phyloP scores from a whole-genome alignment of 2,797 vertebrate species.

The Hoplostethus atlanticus region DNA sequence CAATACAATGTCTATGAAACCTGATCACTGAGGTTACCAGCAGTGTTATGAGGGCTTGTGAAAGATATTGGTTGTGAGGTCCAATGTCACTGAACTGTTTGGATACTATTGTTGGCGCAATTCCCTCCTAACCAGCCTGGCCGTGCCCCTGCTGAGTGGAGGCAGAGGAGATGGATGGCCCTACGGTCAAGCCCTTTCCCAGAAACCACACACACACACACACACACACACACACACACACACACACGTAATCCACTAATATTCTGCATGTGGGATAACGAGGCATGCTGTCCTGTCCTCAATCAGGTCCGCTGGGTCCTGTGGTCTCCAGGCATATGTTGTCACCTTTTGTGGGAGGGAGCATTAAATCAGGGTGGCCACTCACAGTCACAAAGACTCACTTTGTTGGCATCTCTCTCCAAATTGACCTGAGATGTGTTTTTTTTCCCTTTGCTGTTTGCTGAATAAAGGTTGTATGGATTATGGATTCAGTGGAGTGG shows the following conservation, averaged over 20 bases:
- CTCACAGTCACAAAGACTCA: background rate
- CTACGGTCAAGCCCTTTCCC: background rate
- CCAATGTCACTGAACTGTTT: constrained; percentile 17
- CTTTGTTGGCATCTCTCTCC: background rate
- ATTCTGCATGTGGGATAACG: constrained; percentile 5
- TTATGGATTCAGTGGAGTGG: constrained; percentile 17
- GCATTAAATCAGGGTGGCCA: constrained; percentile 1
- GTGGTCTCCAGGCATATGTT: constrained; percentile 12
- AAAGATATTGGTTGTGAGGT: constrained; percentile 10
- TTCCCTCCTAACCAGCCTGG: constrained; percentile 23
- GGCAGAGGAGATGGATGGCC: constrained; percentile 26
- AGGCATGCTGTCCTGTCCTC: background rate
- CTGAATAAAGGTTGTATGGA: constrained; percentile 2
- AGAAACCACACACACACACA: constrained; percentile 1
- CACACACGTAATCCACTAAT: constrained; percentile 16
- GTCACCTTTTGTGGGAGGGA: background rate
- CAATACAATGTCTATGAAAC: background rate
- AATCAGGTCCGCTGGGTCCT: constrained; percentile 3
- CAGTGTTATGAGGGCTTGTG: constrained; percentile 6
- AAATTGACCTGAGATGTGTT: constrained; percentile 15
- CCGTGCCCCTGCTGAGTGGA: constrained; percentile 24
- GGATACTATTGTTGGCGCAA: constrained; percentile 19
- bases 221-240: background rate
- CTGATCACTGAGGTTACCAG: background rate
- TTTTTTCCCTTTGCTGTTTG: constrained; percentile 27